phyloP scores from a whole-genome alignment of 2,888 invertebrate species.

The Busseola fusca region DNA sequence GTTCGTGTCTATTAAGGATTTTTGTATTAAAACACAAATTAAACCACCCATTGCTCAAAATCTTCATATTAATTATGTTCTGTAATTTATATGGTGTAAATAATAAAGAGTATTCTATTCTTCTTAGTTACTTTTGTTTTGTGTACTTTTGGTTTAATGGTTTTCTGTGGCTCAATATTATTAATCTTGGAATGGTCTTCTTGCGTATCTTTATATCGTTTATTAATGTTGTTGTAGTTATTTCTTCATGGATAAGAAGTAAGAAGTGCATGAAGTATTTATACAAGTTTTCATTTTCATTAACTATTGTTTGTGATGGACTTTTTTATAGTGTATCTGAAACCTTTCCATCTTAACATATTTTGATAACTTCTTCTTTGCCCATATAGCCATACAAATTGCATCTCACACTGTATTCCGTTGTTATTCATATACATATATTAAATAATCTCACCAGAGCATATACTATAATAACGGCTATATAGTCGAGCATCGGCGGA shows the following conservation, averaged over 20 bases:
- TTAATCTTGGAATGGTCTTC: background rate
- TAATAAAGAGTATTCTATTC: background rate
- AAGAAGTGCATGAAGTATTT: background rate
- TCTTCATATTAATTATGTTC: too few species aligned
- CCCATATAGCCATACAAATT: background rate
- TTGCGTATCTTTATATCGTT: background rate
- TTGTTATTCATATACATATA: too few species aligned
- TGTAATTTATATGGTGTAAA: too few species aligned
- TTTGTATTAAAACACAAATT: background rate
- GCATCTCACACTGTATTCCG: too few species aligned
- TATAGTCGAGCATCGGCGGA: slow-evolving; percentile 29
- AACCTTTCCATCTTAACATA: background rate
- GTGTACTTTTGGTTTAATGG: too few species aligned
- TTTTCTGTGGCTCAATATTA: background rate
- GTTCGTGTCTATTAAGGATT: background rate
- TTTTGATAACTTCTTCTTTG: background rate
- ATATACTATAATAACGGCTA: background rate
- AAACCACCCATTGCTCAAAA: too few species aligned
- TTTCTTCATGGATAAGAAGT: background rate
- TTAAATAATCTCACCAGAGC: background rate
- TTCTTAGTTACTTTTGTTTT: background rate
- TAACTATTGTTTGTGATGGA: too few species aligned
- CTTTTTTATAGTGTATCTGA: too few species aligned
- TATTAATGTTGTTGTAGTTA: background rate
- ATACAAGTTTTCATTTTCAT: background rate